Evolutionary conservation across 2,797 vertebrate species (phyloP).

Genomic region (Tenualosa thibaudeaui): DNA sequence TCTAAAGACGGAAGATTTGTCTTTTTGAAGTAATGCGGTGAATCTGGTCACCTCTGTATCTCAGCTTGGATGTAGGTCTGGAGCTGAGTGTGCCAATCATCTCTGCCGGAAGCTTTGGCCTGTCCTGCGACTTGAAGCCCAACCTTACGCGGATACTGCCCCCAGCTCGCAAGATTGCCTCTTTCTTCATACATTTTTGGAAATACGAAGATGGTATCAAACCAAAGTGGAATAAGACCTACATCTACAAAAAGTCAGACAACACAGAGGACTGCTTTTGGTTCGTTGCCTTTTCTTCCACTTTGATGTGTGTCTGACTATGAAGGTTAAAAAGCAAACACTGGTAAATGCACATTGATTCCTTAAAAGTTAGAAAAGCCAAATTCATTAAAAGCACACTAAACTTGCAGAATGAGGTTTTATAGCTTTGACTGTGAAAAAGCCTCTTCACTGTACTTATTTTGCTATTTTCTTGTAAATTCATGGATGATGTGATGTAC

Average conservation of each 20-base stretch:
- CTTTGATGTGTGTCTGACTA: too few relatives aligned
- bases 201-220: conserved; percentile 60
- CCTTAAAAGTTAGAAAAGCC: too few relatives aligned
- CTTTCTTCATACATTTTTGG: conserved; percentile 87
- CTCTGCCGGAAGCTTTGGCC: conserved; percentile 90
- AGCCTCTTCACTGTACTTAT: neutral
- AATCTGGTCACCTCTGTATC: neutral
- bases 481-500: neutral
- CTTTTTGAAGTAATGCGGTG: neutral
- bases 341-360: too few relatives aligned
- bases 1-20: neutral
- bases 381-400: neutral
- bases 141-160: conserved; percentile 87
- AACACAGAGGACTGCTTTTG: conserved; percentile 86
- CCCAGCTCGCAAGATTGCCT: conserved; percentile 84
- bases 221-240: conserved; percentile 75
- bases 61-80: conserved; percentile 73
- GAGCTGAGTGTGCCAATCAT: conserved; percentile 80
- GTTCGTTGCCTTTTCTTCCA: conserved; percentile 68
- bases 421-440: neutral
- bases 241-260: conserved; percentile 80
- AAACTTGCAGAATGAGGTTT: neutral
- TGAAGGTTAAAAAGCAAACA: too few relatives aligned
- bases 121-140: conserved; percentile 83
- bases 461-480: neutral